phyloP scores from a whole-genome alignment of 2,888 invertebrate genomes.

The Xanthorhoe designata region DNA sequence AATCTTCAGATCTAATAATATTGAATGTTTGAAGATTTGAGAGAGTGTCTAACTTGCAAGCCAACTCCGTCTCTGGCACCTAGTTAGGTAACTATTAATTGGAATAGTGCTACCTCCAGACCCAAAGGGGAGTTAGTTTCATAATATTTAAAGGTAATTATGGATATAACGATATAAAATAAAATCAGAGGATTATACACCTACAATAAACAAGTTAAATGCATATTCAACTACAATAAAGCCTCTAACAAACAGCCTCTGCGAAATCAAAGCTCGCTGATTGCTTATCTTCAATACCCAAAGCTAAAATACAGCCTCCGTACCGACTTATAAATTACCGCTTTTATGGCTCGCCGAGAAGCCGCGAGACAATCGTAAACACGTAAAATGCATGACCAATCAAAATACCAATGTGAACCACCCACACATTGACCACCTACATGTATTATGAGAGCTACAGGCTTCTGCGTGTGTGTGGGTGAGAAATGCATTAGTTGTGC shows the following conservation, averaged over 20 bases:
- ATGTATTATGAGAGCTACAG: constrained; percentile 21
- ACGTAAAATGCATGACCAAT: constrained; percentile 86
- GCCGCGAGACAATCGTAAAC: constrained; percentile 74
- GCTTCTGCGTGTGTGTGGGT: not conserved
- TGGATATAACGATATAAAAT: too few species aligned
- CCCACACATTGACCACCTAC: constrained; percentile 58
- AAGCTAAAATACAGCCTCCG: constrained; percentile 58
- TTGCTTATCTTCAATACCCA: constrained; percentile 57
- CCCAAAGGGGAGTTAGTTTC: too few species aligned
- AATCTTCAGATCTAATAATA: too few species aligned
- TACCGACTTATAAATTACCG: constrained; percentile 70
- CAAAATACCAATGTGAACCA: constrained; percentile 84
- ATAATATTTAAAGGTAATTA: too few species aligned
- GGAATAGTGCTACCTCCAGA: too few species aligned
- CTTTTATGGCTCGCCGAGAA: constrained; percentile 75
- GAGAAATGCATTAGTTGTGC: constrained; percentile 2
- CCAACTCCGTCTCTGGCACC: too few species aligned
- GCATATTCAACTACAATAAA: constrained; percentile 26
- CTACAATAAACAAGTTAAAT: constrained; percentile 30
- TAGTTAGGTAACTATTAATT: too few species aligned
- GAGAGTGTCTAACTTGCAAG: too few species aligned
- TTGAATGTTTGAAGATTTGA: too few species aligned
- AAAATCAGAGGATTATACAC: too few species aligned
- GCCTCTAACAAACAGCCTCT: constrained; percentile 13
- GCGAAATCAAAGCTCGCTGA: constrained; percentile 37